Evolutionary conservation across 1,140 invertebrate species (phyloP), one percentile per base, ranked within the genome.

Genomic region (Asbolus verrucosus): DNA sequence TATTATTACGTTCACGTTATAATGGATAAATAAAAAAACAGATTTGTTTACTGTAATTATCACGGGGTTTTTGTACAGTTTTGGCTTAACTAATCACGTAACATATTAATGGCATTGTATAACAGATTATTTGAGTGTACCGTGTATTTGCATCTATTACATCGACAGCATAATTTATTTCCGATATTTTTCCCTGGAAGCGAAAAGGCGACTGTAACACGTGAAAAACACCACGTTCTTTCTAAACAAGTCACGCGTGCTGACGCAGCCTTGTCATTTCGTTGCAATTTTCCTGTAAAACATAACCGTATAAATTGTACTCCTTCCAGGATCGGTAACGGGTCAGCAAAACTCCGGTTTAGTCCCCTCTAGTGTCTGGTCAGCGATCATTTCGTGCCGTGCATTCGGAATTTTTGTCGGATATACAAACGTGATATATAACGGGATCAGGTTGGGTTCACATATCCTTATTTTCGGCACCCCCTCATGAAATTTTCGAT

Each of bases 251-350:
- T 66, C 63, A 66, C 63, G 63, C 27, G 39, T 43, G 63, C 63
- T 66, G 63, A 66, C 63, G 14, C 59, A 66, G 63, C 27, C 63
- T 66, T 66, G 63, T 66, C 63, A 66, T 66, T 43, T 33, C n/a
- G 63, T 15, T 66, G 63, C 63, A 66, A 66, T 66, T 66, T 66
- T 50, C 63, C 63, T 66, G 63, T 66, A 66, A 66, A 66, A 66
- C 63, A 66, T 66, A 66, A 66, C 63, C 63, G 63, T 43, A 66
- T 66, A 66, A 66, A 66, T 66, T 66, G 39, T 39, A 38, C 59
- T 62, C 36, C 31, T 62, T 62, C 18, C 59, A 11, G 59, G 59
- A 62, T 62, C 59, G 36, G 59, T 38, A 62, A 36, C 30, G 30
- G 59, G 59, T 62, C 59, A 62, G 59, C 59, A 62, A 62, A 62